Evolutionary conservation across 2,888 invertebrate species (phyloP).

Genomic region (Drosophila bunnanda): DNA sequence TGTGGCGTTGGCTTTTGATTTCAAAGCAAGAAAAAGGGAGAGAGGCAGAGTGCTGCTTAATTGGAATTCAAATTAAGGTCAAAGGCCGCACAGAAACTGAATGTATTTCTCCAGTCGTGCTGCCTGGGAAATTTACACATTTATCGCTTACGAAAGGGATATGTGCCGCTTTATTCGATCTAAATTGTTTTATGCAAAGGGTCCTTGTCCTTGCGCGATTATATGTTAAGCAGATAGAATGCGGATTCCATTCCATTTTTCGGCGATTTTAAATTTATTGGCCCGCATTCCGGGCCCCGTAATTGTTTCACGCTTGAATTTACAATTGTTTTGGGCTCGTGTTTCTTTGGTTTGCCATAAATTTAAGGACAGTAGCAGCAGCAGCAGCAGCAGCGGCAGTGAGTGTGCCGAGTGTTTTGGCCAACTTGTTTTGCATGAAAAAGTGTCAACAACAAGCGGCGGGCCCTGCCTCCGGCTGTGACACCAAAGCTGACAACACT

Average conservation of each 20-base stretch:
- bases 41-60: slow-evolving; percentile 34
- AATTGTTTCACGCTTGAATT: slow-evolving; percentile 47
- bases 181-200: slow-evolving; percentile 73
- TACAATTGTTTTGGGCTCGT: slow-evolving; percentile 34
- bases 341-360: slow-evolving; percentile 34
- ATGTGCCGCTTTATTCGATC: slow-evolving; percentile 62
- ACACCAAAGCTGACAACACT: slow-evolving; percentile 70
- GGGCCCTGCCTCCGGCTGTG: slow-evolving; percentile 53
- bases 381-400: neutral
- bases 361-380: slow-evolving; percentile 30
- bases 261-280: slow-evolving; percentile 65
- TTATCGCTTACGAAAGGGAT: slow-evolving; percentile 46
- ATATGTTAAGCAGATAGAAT: slow-evolving; percentile 73
- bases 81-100: slow-evolving; percentile 53
- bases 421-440: slow-evolving; percentile 50
- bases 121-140: slow-evolving; percentile 63
- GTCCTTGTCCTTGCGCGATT: slow-evolving; percentile 47
- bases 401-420: slow-evolving; percentile 30
- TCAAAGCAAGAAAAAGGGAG: slow-evolving; percentile 25
- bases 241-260: slow-evolving; percentile 51
- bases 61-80: slow-evolving; percentile 77
- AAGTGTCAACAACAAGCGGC: slow-evolving; percentile 55
- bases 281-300: slow-evolving; percentile 51
- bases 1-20: slow-evolving; percentile 55
- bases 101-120: slow-evolving; percentile 69